These are phyloP conservation scores for Chlorops oryzae DNA, from an alignment of 1,140 invertebrate species.

Conservation along the genomic window DNA sequence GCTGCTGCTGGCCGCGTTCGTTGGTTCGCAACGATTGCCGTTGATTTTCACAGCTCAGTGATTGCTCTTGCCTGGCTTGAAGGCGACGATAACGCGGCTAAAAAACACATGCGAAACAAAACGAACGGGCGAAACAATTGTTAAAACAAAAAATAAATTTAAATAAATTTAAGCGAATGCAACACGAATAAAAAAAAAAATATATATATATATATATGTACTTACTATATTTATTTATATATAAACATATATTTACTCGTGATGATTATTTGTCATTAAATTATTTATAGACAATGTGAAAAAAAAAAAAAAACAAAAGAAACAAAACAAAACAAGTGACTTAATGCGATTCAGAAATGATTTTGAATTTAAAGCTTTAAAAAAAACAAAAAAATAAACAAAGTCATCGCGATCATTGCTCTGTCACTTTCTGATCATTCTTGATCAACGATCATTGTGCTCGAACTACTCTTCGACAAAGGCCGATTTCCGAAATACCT, in stretches of 20 bases:
- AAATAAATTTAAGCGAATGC: too few species aligned
- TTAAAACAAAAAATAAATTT: too few species aligned
- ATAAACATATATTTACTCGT: neutral
- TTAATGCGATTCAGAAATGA: too few species aligned
- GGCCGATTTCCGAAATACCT: neutral
- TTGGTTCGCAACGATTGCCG: slow-evolving; percentile 2
- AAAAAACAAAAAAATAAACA: too few species aligned
- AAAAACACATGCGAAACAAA: too few species aligned
- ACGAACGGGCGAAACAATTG: too few species aligned
- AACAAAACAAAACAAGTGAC: too few species aligned
- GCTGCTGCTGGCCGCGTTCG: neutral
- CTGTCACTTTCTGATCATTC: neutral
- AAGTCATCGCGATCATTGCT: neutral
- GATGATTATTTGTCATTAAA: neutral
- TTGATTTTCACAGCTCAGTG: slow-evolving; percentile 7
- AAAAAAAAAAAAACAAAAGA: too few species aligned
- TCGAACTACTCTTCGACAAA: neutral
- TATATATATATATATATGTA: neutral
- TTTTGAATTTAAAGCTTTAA: too few species aligned
- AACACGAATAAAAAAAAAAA: neutral
- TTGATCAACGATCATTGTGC: neutral
- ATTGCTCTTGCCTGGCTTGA: slow-evolving; percentile 9
- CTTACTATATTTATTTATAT: neutral
- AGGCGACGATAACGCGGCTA: slow-evolving; percentile 1
- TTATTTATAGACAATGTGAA: too few species aligned